Evolutionary conservation across 2,888 invertebrate species (phyloP).

Genomic region (Caenorhabditis sp.): DNA sequence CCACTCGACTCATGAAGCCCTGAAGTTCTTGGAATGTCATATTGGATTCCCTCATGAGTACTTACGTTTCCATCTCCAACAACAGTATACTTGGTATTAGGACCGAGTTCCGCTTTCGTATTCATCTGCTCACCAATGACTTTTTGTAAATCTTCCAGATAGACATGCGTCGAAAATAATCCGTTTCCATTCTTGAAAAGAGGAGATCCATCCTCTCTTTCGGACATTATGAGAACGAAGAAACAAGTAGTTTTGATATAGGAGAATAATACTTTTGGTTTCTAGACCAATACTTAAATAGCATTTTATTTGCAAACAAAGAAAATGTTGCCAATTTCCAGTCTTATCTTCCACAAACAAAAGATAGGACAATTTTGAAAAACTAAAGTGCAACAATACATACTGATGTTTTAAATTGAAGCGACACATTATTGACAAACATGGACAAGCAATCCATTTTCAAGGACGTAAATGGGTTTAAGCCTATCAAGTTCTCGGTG

Average conservation of each 20-base stretch:
- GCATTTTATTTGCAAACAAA: not conserved
- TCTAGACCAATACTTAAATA: not conserved
- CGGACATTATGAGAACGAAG: not conserved
- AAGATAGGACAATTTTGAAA: not conserved
- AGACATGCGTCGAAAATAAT: slow-evolving; percentile 57
- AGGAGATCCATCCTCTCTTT: slow-evolving; percentile 2
- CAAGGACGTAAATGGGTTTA: too few species aligned
- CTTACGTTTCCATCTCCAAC: slow-evolving; percentile 67
- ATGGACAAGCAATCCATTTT: too few species aligned
- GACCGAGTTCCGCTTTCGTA: slow-evolving; percentile 35
- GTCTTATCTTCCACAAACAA: slow-evolving; percentile 12
- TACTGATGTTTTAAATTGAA: not conserved
- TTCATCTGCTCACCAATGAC: slow-evolving; percentile 46
- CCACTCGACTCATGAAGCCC: slow-evolving; percentile 65
- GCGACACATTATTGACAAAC: not conserved
- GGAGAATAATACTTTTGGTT: not conserved
- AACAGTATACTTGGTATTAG: slow-evolving; percentile 58
- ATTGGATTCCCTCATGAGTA: too few species aligned
- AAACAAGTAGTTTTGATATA: not conserved
- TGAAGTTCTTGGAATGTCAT: not conserved
- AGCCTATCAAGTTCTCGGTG: too few species aligned
- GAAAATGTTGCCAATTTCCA: slow-evolving; percentile 16
- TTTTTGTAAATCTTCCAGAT: slow-evolving; percentile 54
- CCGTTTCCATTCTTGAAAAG: slow-evolving; percentile 56
- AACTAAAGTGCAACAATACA: not conserved